Evolutionary conservation across 2,797 vertebrate genomes (phyloP).

Genomic region (Psittacula derbiana): DNA sequence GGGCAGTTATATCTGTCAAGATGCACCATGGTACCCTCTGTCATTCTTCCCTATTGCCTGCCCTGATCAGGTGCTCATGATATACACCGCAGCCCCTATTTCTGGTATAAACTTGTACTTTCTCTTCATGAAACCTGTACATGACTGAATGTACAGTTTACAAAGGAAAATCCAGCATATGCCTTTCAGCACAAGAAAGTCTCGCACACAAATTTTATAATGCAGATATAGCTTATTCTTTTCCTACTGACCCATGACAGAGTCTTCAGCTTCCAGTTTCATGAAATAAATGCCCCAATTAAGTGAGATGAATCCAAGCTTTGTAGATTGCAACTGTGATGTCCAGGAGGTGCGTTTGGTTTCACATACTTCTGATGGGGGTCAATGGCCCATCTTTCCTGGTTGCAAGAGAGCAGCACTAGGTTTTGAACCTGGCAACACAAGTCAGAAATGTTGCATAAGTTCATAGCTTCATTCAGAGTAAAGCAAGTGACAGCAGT

Average conservation of each 20-base stretch:
- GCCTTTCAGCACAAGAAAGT: neutral
- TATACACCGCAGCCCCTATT: neutral
- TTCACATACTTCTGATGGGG: neutral
- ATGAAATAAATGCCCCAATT: neutral
- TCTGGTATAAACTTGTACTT: neutral
- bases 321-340: neutral
- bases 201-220: neutral
- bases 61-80: neutral
- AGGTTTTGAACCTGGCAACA: neutral
- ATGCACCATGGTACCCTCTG: neutral
- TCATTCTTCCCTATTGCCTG: neutral
- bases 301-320: neutral
- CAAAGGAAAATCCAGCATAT: neutral
- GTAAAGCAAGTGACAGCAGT: neutral
- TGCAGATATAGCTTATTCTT: neutral
- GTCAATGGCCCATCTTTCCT: neutral
- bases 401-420: neutral
- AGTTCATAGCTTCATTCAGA: neutral
- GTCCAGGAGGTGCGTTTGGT: neutral
- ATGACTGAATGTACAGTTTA: neutral
- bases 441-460: fast-evolving
- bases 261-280: neutral
- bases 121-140: neutral
- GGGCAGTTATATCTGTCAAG: fast-evolving
- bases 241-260: neutral